Conservation (phyloP, 2,113 vertebrate species). For the Sinocyclocheilus anophthalmus region DNA sequence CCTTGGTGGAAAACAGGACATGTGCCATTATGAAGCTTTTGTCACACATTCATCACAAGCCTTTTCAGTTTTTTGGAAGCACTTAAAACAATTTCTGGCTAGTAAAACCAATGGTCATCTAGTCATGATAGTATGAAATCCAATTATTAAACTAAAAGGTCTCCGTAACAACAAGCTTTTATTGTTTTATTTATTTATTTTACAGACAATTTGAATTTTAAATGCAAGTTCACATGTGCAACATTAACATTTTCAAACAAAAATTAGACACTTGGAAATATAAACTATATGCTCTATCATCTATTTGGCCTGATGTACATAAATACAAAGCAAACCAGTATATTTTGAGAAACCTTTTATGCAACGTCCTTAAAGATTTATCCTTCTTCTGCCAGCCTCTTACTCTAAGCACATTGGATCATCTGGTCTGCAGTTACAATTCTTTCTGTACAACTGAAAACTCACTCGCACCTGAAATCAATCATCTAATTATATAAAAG, state of each 20-base stretch:
- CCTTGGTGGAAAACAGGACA: not conserved
- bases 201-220: not conserved
- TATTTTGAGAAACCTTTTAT: not conserved
- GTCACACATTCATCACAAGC: not conserved
- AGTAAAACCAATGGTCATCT: not conserved
- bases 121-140: not conserved
- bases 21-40: constrained; percentile 6
- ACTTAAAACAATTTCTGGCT: not conserved
- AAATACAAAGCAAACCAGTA: not conserved
- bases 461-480: not conserved
- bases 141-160: not conserved
- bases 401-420: constrained; percentile 5
- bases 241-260: too few relatives aligned
- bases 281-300: not conserved
- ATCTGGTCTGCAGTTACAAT: not conserved
- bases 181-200: not conserved
- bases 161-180: not conserved
- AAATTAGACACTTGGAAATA: too few relatives aligned
- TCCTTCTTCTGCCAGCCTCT: not conserved
- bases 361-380: not conserved
- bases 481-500: constrained; percentile 20
- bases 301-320: not conserved
- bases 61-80: not conserved
- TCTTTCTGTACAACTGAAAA: not conserved
- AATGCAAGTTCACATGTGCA: not conserved